These are phyloP conservation scores for Calliphora vicina DNA, from an alignment of 1,140 invertebrate species.

Conservation along the genomic window DNA sequence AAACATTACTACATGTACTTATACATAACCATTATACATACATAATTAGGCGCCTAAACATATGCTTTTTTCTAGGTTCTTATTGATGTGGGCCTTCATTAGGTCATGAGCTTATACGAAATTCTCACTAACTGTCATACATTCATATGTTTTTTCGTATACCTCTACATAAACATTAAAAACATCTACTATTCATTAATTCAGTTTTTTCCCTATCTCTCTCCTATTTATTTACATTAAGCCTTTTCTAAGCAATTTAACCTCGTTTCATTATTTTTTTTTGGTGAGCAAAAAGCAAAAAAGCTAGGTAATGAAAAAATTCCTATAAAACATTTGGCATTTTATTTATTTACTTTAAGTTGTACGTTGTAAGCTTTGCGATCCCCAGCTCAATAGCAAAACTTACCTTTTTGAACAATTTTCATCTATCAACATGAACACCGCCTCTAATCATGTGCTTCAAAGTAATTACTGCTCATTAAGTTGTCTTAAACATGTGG, in stretches of 20 bases:
- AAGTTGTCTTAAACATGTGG: conserved; percentile 22
- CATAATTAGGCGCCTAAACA: too few relatives aligned
- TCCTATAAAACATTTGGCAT: background rate
- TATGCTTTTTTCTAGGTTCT: too few relatives aligned
- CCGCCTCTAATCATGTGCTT: conserved; percentile 25
- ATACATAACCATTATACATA: too few relatives aligned
- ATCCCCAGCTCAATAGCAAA: background rate
- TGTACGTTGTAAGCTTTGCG: background rate
- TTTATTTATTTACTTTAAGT: background rate
- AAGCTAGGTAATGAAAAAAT: background rate
- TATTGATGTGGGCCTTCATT: too few relatives aligned
- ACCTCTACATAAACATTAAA: too few relatives aligned
- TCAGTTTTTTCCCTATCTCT: too few relatives aligned
- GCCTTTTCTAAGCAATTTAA: background rate
- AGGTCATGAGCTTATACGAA: too few relatives aligned
- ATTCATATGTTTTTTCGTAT: too few relatives aligned
- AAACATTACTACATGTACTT: too few relatives aligned
- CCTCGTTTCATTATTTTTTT: background rate
- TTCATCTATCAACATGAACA: conserved; percentile 8
- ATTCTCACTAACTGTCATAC: too few relatives aligned
- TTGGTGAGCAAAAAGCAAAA: background rate
- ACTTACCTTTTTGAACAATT: background rate
- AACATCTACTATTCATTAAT: too few relatives aligned
- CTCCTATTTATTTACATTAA: too few relatives aligned
- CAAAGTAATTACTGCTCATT: conserved; percentile 30